Evolutionary conservation across 2,113 vertebrate species (phyloP).

Genomic region (Ranitomeya imitator): DNA sequence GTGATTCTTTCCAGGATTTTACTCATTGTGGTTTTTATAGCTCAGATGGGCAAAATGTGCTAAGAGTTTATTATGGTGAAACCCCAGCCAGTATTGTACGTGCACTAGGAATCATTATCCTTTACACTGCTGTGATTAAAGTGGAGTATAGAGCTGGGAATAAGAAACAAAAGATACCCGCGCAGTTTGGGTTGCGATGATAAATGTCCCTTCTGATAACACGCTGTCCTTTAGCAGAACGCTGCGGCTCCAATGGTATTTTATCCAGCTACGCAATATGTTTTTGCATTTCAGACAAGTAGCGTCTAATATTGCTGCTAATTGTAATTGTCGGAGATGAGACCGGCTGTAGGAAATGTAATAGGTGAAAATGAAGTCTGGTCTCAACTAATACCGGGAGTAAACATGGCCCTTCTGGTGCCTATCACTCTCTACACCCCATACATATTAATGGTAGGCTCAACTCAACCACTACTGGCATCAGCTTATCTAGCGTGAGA

Average conservation of each 20-base stretch:
- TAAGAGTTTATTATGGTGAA: constrained; percentile 17
- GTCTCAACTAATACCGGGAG: too few relatives aligned
- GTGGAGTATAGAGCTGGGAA: constrained; percentile 12
- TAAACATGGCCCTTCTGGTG: too few relatives aligned
- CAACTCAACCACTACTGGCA: too few relatives aligned
- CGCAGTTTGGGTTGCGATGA: constrained; percentile 8
- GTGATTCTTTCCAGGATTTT: not conserved
- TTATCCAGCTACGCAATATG: not conserved
- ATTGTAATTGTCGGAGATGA: not conserved
- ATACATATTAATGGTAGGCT: too few relatives aligned
- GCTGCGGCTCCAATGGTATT: not conserved
- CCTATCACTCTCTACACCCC: too few relatives aligned
- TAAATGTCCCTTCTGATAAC: not conserved
- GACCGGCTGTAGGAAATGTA: not conserved
- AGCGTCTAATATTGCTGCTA: not conserved
- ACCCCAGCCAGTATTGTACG: not conserved
- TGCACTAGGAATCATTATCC: constrained; percentile 21
- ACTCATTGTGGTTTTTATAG: not conserved
- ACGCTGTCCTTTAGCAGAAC: not conserved
- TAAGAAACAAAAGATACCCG: not conserved
- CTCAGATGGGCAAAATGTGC: not conserved
- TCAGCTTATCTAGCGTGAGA: too few relatives aligned
- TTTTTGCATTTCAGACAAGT: not conserved
- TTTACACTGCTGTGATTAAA: constrained; percentile 25
- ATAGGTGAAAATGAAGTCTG: not conserved